Conservation (phyloP, 2,888 invertebrate species). For the Erebia aethiops region DNA sequence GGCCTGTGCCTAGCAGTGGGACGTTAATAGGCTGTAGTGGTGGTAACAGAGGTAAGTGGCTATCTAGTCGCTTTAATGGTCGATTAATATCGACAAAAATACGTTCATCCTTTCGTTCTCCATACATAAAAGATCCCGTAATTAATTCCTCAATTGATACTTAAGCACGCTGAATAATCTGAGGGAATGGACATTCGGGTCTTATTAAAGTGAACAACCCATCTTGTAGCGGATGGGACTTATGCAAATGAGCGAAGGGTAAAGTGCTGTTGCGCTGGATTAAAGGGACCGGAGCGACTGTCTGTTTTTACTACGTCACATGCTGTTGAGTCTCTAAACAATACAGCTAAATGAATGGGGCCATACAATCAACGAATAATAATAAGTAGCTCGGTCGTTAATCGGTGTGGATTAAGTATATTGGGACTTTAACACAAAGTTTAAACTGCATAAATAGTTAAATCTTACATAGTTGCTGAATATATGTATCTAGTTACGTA, state of each 20-base stretch:
- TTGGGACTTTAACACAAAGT: too few relatives aligned
- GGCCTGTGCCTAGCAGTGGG: too few relatives aligned
- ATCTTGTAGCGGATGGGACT: slow-evolving; percentile 74
- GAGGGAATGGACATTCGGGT: slow-evolving; percentile 61
- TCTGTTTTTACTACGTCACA: slow-evolving; percentile 75
- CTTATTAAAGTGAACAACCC: slow-evolving; percentile 71
- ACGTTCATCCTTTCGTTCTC: neutral
- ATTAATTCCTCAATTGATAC: slow-evolving; percentile 38
- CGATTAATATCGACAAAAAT: slow-evolving; percentile 1
- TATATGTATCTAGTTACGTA: too few relatives aligned
- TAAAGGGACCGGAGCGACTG: slow-evolving; percentile 62
- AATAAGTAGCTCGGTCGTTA: neutral
- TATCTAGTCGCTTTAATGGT: too few relatives aligned
- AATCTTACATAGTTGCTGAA: too few relatives aligned
- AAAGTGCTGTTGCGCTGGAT: slow-evolving; percentile 63
- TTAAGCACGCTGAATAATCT: slow-evolving; percentile 57
- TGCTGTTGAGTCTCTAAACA: slow-evolving; percentile 52
- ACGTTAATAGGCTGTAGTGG: too few relatives aligned
- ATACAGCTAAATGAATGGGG: slow-evolving; percentile 30
- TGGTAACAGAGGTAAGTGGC: too few relatives aligned
- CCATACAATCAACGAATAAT: slow-evolving; percentile 13
- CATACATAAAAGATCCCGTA: slow-evolving; percentile 31
- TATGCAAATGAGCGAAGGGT: slow-evolving; percentile 78
- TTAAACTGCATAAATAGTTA: too few relatives aligned
- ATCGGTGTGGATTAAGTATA: neutral